A percentile compares a stretch with the other conserved stretches of the same genome.
These are phyloP conservation scores for Trididemnum clinides DNA, from an alignment of 23 tunicate species.

Conservation along the genomic window DNA sequence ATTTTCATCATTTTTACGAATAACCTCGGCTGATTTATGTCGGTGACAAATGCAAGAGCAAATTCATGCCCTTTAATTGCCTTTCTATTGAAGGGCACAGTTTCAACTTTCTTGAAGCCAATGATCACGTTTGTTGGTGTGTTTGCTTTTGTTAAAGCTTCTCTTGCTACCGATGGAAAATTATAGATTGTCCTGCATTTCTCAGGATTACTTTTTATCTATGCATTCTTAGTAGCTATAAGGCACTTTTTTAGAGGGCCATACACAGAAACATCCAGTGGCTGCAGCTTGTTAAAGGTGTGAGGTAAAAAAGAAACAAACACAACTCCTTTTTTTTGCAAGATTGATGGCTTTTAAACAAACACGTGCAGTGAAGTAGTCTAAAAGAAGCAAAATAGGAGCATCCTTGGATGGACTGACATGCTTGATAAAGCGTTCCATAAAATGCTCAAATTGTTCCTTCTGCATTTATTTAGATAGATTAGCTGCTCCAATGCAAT, in stretches of 20 bases:
- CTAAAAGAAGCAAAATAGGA: constrained; percentile 10
- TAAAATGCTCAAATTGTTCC: not conserved
- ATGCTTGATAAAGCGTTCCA: constrained; percentile 23
- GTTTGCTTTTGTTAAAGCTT: not conserved
- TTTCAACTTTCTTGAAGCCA: not conserved
- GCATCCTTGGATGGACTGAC: not conserved
- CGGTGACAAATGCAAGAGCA: constrained; percentile 23
- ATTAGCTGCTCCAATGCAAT: constrained; percentile 25
- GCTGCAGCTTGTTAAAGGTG: constrained; percentile 29
- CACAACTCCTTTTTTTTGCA: not conserved
- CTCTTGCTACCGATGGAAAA: constrained; percentile 2
- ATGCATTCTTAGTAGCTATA: constrained; percentile 5
- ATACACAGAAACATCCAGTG: constrained; percentile 27
- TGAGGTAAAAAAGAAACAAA: constrained; percentile 10
- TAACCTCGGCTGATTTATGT: not conserved
- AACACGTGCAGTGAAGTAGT: not conserved
- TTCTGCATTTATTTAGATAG: constrained; percentile 16
- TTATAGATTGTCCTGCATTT: constrained; percentile 17
- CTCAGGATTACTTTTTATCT: constrained; percentile 13
- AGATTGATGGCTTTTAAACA: not conserved
- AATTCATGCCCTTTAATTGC: not conserved
- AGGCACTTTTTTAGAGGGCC: constrained; percentile 15
- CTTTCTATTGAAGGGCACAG: not conserved
- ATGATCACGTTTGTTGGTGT: not conserved
- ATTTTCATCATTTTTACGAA: no score